These are phyloP conservation scores for Edolisoma coerulescens DNA, from an alignment of 2,113 vertebrate species.

Conservation along the genomic window DNA sequence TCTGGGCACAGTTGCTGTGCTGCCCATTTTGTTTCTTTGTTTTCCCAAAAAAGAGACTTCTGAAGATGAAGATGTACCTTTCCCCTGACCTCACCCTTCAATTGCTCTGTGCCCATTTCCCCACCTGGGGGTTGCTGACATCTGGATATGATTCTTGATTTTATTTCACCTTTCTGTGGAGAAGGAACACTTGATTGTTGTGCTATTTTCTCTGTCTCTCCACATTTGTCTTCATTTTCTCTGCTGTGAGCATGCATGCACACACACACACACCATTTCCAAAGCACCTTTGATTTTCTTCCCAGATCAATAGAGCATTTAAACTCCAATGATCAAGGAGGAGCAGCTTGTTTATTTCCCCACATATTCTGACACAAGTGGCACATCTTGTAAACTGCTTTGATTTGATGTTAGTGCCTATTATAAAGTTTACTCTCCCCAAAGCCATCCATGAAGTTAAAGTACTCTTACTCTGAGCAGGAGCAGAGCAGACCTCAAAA, in stretches of 20 bases:
- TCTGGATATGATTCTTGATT: background rate
- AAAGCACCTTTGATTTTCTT: conserved; percentile 43
- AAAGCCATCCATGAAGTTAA: conserved; percentile 14
- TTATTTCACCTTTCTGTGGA: background rate
- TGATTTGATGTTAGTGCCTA: conserved; percentile 46
- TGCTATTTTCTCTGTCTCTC: background rate
- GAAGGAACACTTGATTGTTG: background rate
- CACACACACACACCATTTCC: conserved; percentile 11
- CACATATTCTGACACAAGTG: conserved; percentile 41
- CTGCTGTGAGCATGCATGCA: background rate
- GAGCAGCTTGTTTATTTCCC: conserved; percentile 48
- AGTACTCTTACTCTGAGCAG: background rate
- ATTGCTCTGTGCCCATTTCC: background rate
- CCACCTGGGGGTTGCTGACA: background rate
- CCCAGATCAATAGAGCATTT: conserved; percentile 59
- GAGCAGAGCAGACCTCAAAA: background rate
- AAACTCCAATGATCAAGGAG: conserved; percentile 61
- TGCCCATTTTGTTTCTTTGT: background rate
- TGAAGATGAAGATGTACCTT: background rate
- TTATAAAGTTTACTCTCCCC: conserved; percentile 15
- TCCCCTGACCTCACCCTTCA: background rate
- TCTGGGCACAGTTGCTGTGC: background rate
- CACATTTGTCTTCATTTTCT: background rate
- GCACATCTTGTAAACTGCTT: conserved; percentile 11
- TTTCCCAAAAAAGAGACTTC: background rate